A percentile compares a stretch with the other conserved stretches of the same genome.
Evolutionary conservation across 2,888 invertebrate species (phyloP).

Genomic region (Peribatodes rhomboidaria): DNA sequence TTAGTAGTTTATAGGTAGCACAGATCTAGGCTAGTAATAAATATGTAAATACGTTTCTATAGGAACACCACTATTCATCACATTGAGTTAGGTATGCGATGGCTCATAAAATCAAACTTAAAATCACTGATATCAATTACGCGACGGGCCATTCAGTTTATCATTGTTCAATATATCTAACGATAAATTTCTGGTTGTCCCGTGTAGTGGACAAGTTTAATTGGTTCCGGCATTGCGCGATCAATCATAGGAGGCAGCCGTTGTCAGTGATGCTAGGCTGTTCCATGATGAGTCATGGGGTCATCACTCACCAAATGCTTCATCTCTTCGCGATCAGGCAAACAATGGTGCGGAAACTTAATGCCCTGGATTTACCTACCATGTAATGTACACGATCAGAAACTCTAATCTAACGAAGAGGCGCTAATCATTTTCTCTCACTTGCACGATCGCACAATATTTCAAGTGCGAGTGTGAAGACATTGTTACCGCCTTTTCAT

Average conservation of each 20-base stretch:
- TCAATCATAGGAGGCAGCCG: slow-evolving; percentile 74
- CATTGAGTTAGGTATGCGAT: neutral
- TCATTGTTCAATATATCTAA: slow-evolving; percentile 53
- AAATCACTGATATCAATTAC: slow-evolving; percentile 17
- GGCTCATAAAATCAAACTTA: neutral
- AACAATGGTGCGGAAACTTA: slow-evolving; percentile 20
- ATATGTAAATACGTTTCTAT: neutral
- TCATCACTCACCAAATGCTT: slow-evolving; percentile 36
- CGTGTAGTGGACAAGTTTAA: slow-evolving; percentile 81
- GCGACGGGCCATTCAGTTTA: slow-evolving; percentile 17
- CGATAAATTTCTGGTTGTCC: slow-evolving; percentile 68
- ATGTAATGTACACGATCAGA: neutral
- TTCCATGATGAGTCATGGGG: slow-evolving; percentile 40
- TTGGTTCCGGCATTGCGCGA: slow-evolving; percentile 72
- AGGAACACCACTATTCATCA: no score
- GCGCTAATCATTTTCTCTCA: no score
- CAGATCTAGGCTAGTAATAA: no score
- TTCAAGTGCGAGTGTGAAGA: no score
- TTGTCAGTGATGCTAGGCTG: slow-evolving; percentile 59
- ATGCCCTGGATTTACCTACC: neutral
- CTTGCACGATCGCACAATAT: no score
- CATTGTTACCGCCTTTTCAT: no score
- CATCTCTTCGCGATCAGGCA: slow-evolving; percentile 19
- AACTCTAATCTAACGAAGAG: neutral
- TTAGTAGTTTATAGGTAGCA: no score